These are phyloP conservation scores for Knipowitschia caucasica DNA, from an alignment of 2,797 vertebrate species.

Conservation along the genomic window DNA sequence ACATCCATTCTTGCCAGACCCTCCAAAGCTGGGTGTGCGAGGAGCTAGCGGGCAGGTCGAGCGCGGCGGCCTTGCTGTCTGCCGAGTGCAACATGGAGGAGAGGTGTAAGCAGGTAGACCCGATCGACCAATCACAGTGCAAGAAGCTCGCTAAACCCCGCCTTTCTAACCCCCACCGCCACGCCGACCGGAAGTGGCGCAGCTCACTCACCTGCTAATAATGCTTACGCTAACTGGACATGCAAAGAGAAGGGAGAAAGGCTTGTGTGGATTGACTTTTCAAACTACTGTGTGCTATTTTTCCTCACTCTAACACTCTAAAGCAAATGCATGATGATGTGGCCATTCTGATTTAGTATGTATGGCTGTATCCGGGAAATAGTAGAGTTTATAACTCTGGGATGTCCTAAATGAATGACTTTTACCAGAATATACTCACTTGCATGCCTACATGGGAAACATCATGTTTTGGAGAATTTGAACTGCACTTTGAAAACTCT, in stretches of 20 bases:
- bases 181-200: slow-evolving; percentile 27
- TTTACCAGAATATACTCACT: slow-evolving; percentile 28
- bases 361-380: background rate
- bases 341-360: slow-evolving; percentile 9
- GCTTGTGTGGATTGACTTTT: slow-evolving; percentile 30
- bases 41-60: slow-evolving; percentile 86
- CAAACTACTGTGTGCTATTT: slow-evolving; percentile 31
- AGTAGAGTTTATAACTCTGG: background rate
- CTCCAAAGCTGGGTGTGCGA: slow-evolving; percentile 90
- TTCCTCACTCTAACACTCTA: slow-evolving; percentile 52
- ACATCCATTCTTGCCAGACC: slow-evolving; percentile 63
- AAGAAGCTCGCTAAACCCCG: slow-evolving; percentile 53
- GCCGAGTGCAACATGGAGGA: slow-evolving; percentile 91
- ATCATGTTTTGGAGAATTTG: slow-evolving; percentile 7
- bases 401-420: background rate
- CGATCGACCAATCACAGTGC: slow-evolving; percentile 39
- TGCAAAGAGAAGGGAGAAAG: slow-evolving; percentile 22
- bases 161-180: slow-evolving; percentile 58
- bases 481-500: slow-evolving; percentile 39
- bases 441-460: slow-evolving; percentile 36
- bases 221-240: slow-evolving; percentile 43
- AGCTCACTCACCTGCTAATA: slow-evolving; percentile 50
- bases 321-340: slow-evolving; percentile 53
- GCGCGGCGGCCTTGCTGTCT: slow-evolving; percentile 82
- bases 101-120: slow-evolving; percentile 95